Evolutionary conservation across 2,797 vertebrate species (phyloP).

Genomic region (Limnodromus scolopaceus): DNA sequence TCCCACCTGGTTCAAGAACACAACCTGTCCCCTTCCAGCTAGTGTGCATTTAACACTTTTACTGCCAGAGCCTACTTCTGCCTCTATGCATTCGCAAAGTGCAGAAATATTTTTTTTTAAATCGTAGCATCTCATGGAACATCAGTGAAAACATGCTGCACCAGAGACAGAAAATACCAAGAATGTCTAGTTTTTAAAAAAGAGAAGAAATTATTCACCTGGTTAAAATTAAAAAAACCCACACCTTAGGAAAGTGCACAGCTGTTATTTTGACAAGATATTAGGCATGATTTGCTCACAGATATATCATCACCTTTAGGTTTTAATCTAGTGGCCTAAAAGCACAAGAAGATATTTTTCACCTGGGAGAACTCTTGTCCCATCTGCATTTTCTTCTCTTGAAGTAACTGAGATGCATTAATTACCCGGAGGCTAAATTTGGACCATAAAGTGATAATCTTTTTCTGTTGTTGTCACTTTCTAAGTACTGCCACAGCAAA

Average conservation of each 20-base stretch:
- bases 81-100: neutral
- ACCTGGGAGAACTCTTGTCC: neutral
- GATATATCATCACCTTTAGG: neutral
- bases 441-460: neutral
- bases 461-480: neutral
- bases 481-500: conserved; percentile 32
- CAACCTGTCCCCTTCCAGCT: neutral
- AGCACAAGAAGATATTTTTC: neutral
- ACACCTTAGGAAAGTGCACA: neutral
- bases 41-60: neutral
- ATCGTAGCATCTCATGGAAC: neutral
- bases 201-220: neutral
- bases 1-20: neutral
- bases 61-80: neutral
- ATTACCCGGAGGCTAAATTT: conserved; percentile 30
- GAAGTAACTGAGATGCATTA: neutral
- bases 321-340: neutral
- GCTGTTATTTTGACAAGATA: neutral
- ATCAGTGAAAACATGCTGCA: neutral
- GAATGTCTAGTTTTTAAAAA: neutral
- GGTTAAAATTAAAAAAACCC: neutral
- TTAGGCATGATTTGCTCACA: neutral
- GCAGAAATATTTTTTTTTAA: neutral
- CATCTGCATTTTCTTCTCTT: neutral
- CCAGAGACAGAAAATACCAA: neutral